Conservation (phyloP, 1,140 invertebrate genomes). For the Drosophila obscura region DNA sequence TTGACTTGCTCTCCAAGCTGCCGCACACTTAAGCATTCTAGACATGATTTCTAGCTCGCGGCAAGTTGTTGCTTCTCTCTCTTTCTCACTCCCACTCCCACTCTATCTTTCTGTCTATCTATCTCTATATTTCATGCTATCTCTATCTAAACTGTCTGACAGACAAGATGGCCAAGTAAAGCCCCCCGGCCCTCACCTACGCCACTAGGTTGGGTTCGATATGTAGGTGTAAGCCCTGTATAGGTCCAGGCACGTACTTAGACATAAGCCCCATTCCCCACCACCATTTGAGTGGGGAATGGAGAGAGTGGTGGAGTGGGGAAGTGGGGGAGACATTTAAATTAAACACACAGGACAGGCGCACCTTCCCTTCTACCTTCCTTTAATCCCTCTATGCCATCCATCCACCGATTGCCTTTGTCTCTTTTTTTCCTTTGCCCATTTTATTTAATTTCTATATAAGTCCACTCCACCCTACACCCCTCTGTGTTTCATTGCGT, state of each 20-base stretch:
- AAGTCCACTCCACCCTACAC: constrained; percentile 18
- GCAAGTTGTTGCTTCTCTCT: constrained; percentile 49
- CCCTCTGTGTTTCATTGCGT: constrained; percentile 33
- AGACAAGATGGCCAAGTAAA: background rate
- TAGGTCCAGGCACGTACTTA: constrained; percentile 61
- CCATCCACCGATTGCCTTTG: constrained; percentile 28
- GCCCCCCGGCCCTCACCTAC: no score
- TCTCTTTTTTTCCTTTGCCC: constrained; percentile 14
- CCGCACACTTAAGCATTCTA: constrained; percentile 64
- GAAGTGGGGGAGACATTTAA: constrained; percentile 50
- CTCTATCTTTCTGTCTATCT: constrained; percentile 4
- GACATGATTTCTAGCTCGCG: constrained; percentile 72
- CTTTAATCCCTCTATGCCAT: background rate
- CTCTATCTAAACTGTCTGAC: constrained; percentile 7
- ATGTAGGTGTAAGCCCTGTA: constrained; percentile 55
- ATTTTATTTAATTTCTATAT: constrained; percentile 66
- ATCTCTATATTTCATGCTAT: constrained; percentile 19
- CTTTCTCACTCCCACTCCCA: background rate
- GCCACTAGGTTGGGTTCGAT: background rate
- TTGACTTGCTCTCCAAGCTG: constrained; percentile 55
- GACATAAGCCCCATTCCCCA: constrained; percentile 45
- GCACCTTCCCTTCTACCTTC: constrained; percentile 1
- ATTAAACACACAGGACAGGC: constrained; percentile 47
- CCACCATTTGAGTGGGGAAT: constrained; percentile 9
- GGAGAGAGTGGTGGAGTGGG: no score